Evolutionary conservation across 2,113 vertebrate species (phyloP).

Genomic region (Corydoras maculifer): DNA sequence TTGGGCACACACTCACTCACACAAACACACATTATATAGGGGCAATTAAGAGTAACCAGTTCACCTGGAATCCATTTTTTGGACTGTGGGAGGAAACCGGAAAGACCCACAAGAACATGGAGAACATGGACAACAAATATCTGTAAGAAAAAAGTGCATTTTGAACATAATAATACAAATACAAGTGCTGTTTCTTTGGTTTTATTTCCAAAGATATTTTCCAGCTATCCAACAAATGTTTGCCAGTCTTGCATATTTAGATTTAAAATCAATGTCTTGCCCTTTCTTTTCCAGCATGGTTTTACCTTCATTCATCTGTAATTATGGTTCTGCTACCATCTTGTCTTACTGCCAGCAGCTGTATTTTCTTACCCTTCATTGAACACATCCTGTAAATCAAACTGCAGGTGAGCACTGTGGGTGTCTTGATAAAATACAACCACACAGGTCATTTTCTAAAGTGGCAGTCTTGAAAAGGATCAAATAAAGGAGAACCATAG

Average conservation of each 20-base stretch:
- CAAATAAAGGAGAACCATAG: background rate
- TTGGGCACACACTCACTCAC: too few relatives aligned
- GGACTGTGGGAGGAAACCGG: too few relatives aligned
- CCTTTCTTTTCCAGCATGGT: background rate
- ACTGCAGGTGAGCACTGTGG: conserved; percentile 27
- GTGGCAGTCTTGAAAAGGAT: background rate
- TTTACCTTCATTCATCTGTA: conserved; percentile 8
- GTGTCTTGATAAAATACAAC: conserved; percentile 5
- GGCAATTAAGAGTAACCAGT: too few relatives aligned
- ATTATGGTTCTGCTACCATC: conserved; percentile 15
- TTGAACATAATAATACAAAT: too few relatives aligned
- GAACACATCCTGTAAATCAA: background rate
- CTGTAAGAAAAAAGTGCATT: too few relatives aligned
- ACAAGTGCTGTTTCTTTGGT: too few relatives aligned
- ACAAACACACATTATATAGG: too few relatives aligned
- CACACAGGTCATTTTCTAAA: conserved; percentile 12
- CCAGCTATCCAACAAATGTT: conserved; percentile 5
- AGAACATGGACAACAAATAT: too few relatives aligned
- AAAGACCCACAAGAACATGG: too few relatives aligned
- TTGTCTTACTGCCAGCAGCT: conserved; percentile 28
- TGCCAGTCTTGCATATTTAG: background rate
- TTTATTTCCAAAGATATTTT: background rate
- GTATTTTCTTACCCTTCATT: conserved; percentile 25
- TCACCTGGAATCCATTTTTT: too few relatives aligned
- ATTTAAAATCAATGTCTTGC: conserved; percentile 33